Evolutionary conservation across 2,888 invertebrate species (phyloP).

Genomic region (Pollenia griseotomentosa): DNA sequence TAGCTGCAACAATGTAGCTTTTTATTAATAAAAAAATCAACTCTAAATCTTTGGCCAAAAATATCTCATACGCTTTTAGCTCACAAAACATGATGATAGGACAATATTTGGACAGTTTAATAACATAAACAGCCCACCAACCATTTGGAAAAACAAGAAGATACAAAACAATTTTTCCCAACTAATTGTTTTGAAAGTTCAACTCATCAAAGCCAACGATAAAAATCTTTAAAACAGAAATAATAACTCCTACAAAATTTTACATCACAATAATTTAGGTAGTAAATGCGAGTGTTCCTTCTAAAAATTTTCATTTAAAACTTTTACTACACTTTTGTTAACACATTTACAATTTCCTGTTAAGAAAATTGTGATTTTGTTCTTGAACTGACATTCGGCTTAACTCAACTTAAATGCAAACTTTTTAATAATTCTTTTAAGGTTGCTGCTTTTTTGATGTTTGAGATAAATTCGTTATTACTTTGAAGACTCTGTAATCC

Average conservation of each 20-base stretch:
- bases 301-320: not conserved
- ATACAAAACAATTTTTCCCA: no score
- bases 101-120: slow-evolving; percentile 28
- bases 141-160: not conserved
- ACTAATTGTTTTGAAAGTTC: no score
- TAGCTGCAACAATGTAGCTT: no score
- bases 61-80: not conserved
- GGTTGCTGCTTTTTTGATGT: slow-evolving; percentile 34
- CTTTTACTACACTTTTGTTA: not conserved
- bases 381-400: slow-evolving; percentile 3
- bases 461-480: slow-evolving; percentile 69
- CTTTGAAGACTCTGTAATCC: slow-evolving; percentile 68
- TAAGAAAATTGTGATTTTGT: slow-evolving; percentile 20
- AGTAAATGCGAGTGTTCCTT: not conserved
- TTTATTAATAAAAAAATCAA: no score
- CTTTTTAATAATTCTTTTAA: slow-evolving; percentile 20
- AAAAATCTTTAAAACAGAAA: no score
- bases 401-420: slow-evolving; percentile 8
- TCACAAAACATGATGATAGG: slow-evolving; percentile 6
- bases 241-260: no score
- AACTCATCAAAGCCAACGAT: no score
- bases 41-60: not conserved
- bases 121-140: not conserved
- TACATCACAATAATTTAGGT: no score
- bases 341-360: slow-evolving; percentile 58